A percentile compares a stretch with the other conserved stretches of the same genome.
These are phyloP conservation scores for Machimus rusticus DNA, from an alignment of 2,888 invertebrate genomes.

Conservation along the genomic window DNA sequence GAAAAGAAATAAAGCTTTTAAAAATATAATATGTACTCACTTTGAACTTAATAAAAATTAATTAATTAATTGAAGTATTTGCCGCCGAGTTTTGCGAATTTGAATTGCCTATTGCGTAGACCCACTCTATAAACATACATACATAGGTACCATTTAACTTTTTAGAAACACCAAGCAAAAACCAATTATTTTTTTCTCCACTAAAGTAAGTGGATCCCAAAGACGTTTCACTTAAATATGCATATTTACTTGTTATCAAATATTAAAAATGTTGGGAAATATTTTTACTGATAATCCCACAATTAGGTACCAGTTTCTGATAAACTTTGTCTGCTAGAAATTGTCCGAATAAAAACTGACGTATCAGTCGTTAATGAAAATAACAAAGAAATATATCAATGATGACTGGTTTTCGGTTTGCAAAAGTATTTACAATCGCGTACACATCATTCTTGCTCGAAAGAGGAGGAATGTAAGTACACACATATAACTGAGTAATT, in stretches of 20 bases:
- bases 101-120: too few species aligned
- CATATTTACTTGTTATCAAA: too few species aligned
- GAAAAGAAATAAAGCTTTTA: neutral
- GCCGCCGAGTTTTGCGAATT: too few species aligned
- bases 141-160: too few species aligned
- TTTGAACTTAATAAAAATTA: neutral
- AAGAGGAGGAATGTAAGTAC: neutral
- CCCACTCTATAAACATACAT: too few species aligned
- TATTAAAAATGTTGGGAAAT: neutral
- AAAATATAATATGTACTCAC: neutral
- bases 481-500: neutral
- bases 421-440: neutral
- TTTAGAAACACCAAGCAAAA: too few species aligned
- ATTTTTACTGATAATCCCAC: neutral
- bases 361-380: neutral
- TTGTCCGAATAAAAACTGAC: neutral
- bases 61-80: too few species aligned
- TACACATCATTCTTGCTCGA: neutral
- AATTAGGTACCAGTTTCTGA: neutral
- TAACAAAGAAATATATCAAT: neutral
- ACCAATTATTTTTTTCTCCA: too few species aligned
- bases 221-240: too few species aligned
- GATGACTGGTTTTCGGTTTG: neutral
- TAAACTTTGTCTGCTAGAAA: neutral
- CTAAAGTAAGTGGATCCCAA: too few species aligned